phyloP scores from a whole-genome alignment of 2,888 invertebrate species.

The Cynaeus angustus region DNA sequence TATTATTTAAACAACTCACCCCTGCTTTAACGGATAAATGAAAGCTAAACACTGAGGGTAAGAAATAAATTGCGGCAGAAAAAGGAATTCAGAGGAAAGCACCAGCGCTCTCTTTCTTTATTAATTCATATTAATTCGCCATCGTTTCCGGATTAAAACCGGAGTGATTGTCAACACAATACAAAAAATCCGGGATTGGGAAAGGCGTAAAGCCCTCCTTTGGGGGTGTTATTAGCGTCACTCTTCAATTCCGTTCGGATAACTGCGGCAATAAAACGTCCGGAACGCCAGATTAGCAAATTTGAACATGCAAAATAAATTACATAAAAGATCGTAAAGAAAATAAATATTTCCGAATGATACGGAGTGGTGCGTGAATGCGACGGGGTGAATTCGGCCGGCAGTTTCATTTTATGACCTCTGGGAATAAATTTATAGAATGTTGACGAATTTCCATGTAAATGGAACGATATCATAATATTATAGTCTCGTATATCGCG shows the following conservation, averaged over 20 bases:
- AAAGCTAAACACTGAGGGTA: constrained; percentile 67
- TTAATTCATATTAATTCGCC: constrained; percentile 17
- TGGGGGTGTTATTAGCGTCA: constrained; percentile 28
- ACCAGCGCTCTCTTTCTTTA: background rate
- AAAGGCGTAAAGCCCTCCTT: background rate
- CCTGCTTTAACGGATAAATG: constrained; percentile 66
- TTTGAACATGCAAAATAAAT: constrained; percentile 61
- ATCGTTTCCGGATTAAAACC: constrained; percentile 10
- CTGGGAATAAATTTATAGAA: constrained; percentile 63
- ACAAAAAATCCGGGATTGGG: constrained; percentile 4
- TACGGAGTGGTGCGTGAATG: constrained; percentile 38
- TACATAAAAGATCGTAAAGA: constrained; percentile 61
- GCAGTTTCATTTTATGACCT: constrained; percentile 55
- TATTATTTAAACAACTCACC: constrained; percentile 64
- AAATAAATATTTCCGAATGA: constrained; percentile 60
- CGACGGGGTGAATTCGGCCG: constrained; percentile 57
- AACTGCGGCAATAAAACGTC: constrained; percentile 34
- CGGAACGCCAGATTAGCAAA: constrained; percentile 57
- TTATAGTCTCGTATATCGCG: constrained; percentile 56
- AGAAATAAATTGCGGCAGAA: constrained; percentile 57
- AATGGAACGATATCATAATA: constrained; percentile 63
- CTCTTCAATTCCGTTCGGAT: constrained; percentile 23
- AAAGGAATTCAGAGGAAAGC: constrained; percentile 41
- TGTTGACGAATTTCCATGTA: constrained; percentile 67
- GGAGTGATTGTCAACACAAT: constrained; percentile 2